phyloP scores from a whole-genome alignment of 2,797 vertebrate species.

The Gymnothorax reevesii region DNA sequence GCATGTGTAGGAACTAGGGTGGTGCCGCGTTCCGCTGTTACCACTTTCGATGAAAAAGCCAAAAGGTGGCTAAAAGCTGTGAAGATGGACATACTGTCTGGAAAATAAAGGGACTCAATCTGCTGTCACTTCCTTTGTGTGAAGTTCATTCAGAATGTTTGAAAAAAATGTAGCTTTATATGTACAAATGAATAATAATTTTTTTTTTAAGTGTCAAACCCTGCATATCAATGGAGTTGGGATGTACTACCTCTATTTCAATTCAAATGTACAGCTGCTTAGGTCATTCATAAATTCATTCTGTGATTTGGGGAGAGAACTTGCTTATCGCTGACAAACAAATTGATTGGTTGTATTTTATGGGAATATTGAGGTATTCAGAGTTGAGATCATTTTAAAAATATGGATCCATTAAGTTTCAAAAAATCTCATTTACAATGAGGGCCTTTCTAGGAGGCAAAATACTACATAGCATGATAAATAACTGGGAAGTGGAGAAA shows the following conservation, averaged over 20 bases:
- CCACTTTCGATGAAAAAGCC: slow-evolving; percentile 3
- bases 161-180: not conserved
- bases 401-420: too few relatives aligned
- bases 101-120: slow-evolving; percentile 58
- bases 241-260: too few relatives aligned
- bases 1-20: not conserved
- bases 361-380: not conserved
- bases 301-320: not conserved
- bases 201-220: not conserved
- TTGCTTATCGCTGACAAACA: not conserved
- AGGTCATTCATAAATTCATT: too few relatives aligned
- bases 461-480: too few relatives aligned
- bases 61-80: slow-evolving; percentile 39
- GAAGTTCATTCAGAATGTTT: not conserved
- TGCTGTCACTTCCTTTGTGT: slow-evolving; percentile 17
- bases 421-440: too few relatives aligned
- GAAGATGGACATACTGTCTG: slow-evolving; percentile 43
- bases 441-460: too few relatives aligned
- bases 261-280: too few relatives aligned
- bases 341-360: not conserved
- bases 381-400: not conserved
- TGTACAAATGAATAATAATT: not conserved
- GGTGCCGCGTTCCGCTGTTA: slow-evolving; percentile 17
- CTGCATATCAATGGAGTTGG: too few relatives aligned
- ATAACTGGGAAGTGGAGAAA: too few relatives aligned